These are phyloP conservation scores for Spermophilus dauricus DNA, from an alignment of 2,113 vertebrate species.

Conservation along the genomic window DNA sequence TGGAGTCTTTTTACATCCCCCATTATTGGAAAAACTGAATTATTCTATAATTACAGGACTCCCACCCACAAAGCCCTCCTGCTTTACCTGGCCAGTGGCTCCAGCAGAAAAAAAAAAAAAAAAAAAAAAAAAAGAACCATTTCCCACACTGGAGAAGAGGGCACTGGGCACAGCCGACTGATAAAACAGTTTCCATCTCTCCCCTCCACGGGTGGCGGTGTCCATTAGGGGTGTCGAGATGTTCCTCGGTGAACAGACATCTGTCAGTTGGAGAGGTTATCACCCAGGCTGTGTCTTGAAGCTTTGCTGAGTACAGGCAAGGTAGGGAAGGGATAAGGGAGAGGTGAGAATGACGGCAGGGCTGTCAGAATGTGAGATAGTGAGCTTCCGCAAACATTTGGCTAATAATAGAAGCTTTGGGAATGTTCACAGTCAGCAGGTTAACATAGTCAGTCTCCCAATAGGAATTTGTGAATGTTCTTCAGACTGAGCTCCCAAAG, in stretches of 20 bases:
- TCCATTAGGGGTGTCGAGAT: not conserved
- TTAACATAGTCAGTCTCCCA: conserved; percentile 1
- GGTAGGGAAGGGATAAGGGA: not conserved
- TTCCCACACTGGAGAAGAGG: not conserved
- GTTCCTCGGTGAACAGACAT: not conserved
- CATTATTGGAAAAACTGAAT: not conserved
- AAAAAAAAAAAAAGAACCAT: not conserved
- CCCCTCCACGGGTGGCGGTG: too few relatives aligned
- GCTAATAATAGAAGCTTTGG: not conserved
- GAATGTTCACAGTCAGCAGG: not conserved
- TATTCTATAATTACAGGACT: not conserved
- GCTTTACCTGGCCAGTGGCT: not conserved
- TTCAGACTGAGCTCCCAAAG: conserved; percentile 29
- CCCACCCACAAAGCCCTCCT: not conserved
- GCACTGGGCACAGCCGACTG: not conserved
- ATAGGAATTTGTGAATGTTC: conserved; percentile 38
- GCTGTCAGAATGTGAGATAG: fast-evolving
- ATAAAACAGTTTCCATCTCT: not conserved
- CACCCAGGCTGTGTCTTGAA: not conserved
- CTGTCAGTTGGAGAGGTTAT: not conserved
- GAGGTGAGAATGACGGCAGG: not conserved
- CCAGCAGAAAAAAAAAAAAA: too few relatives aligned
- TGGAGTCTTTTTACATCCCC: not conserved
- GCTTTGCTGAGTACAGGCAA: not conserved
- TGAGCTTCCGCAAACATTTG: conserved; percentile 27